Evolutionary conservation across 2,888 invertebrate species (phyloP), one percentile per base, ranked within the genome.

Genomic region (Heliconius charithonia): DNA sequence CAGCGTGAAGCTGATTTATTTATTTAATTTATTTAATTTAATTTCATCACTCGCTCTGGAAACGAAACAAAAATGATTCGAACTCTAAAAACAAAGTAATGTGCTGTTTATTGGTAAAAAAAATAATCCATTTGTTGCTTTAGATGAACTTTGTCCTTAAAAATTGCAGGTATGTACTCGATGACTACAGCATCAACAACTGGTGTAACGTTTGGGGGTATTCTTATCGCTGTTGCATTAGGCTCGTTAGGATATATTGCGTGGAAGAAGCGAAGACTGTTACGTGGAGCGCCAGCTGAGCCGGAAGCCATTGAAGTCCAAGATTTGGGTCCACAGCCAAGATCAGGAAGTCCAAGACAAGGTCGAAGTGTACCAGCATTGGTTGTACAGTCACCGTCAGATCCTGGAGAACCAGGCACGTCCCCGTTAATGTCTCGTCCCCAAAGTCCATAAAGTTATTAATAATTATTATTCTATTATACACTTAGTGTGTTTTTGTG

Each of bases 161-260:
- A 45, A 56, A 77, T 83, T 84, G 75, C 87, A 94, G 94, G 93
- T 67, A 81, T 91, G 73, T 91, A 92, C 85, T 87, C 89, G 81
- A 90, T 94, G 90, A 92, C 94, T 29, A 91, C 90, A 84, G 93
- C 93, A n/a, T 92, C 94, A 22, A 89, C 89, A 1, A 90, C 91
- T 0, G 92, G 92, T 10, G 89, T 94, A 72, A 89, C 89, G 3
- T 87, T 93, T 32, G 94, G 92, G 7, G 87, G 85, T 0, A 86
- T 93, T 12, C 85, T 87, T 3, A 86, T 91, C 3, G 84, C 86
- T 0, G 82, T 83, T 1, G 83, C 89, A 41, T 83, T 94, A 2
- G 83, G 78, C 3, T 75, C 89, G 2, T 85, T 93, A 0, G 92
- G 88, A 0, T 86, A 89, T 63, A 74, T 90, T 2, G 91, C 89